Conservation (phyloP, 2,888 invertebrate species). For the Cheilosia vulpina region DNA sequence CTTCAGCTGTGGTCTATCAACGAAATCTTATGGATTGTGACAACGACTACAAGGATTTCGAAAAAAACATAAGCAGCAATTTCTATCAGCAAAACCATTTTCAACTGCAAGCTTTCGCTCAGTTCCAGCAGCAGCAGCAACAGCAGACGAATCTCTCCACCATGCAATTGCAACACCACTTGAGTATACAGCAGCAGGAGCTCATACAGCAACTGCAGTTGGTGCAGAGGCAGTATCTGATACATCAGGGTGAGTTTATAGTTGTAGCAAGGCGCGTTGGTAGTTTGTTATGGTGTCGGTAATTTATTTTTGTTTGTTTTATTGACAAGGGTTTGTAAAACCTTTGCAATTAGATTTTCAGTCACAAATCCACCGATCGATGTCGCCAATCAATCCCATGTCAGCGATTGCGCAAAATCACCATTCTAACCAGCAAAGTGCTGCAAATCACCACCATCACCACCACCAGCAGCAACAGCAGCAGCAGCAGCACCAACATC, state of each 20-base stretch:
- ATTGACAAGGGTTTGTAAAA: slow-evolving; percentile 74
- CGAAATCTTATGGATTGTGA: slow-evolving; percentile 61
- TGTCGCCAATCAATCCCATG: slow-evolving; percentile 70
- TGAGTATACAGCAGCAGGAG: slow-evolving; percentile 79
- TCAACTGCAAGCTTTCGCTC: slow-evolving; percentile 31
- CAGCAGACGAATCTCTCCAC: slow-evolving; percentile 66
- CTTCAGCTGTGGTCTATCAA: slow-evolving; percentile 18
- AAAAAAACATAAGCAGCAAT: slow-evolving; percentile 29
- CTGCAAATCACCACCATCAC: slow-evolving; percentile 51
- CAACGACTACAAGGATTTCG: slow-evolving; percentile 45
- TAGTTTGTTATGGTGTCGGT: neutral
- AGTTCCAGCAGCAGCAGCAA: slow-evolving; percentile 47
- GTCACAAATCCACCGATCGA: slow-evolving; percentile 74
- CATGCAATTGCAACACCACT: slow-evolving; percentile 79
- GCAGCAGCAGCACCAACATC: slow-evolving; percentile 40
- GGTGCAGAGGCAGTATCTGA: slow-evolving; percentile 79
- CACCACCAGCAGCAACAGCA: slow-evolving; percentile 47
- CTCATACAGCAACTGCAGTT: slow-evolving; percentile 79
- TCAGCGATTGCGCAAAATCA: slow-evolving; percentile 57
- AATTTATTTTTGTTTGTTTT: neutral
- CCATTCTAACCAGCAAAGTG: slow-evolving; percentile 40
- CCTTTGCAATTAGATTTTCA: slow-evolving; percentile 77
- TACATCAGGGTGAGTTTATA: slow-evolving; percentile 78
- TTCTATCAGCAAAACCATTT: slow-evolving; percentile 30
- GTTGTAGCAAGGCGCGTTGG: neutral